phyloP scores from a whole-genome alignment of 2,113 vertebrate genomes.

The Hassar affinis region DNA sequence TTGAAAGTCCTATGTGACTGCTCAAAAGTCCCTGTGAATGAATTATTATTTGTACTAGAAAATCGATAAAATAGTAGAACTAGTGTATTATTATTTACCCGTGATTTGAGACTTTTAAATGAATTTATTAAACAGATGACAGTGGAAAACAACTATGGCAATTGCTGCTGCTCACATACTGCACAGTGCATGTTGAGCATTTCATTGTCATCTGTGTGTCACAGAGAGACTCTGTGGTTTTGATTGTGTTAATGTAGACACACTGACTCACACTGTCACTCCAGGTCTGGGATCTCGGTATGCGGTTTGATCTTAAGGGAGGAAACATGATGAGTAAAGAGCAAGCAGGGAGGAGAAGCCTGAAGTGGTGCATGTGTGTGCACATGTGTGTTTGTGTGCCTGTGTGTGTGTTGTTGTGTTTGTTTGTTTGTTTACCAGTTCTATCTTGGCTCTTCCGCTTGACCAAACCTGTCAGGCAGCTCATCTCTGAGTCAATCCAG shows the following conservation, averaged over 20 bases:
- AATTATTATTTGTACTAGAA: background rate
- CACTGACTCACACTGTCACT: conserved; percentile 29
- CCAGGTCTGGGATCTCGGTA: background rate
- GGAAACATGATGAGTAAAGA: conserved; percentile 36
- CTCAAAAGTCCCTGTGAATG: background rate
- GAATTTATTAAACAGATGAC: background rate
- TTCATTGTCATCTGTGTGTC: background rate
- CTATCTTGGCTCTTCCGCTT: background rate
- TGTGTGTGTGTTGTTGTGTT: background rate
- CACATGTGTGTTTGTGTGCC: background rate
- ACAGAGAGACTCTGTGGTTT: background rate
- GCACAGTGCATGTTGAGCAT: background rate
- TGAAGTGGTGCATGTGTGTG: background rate
- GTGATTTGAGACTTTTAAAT: background rate
- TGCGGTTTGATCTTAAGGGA: conserved; percentile 28
- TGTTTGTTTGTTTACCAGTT: background rate
- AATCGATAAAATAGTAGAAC: background rate
- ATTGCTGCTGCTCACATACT: background rate
- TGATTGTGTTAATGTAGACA: conserved; percentile 36
- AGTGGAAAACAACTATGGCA: background rate
- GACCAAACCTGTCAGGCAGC: background rate
- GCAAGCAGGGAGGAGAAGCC: conserved; percentile 13
- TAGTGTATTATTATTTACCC: background rate
- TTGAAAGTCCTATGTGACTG: background rate
- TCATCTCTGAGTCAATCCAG: background rate